Evolutionary conservation across 2,113 vertebrate genomes (phyloP), one percentile per base, ranked within the genome.

Genomic region (Formicarius rufipectus): DNA sequence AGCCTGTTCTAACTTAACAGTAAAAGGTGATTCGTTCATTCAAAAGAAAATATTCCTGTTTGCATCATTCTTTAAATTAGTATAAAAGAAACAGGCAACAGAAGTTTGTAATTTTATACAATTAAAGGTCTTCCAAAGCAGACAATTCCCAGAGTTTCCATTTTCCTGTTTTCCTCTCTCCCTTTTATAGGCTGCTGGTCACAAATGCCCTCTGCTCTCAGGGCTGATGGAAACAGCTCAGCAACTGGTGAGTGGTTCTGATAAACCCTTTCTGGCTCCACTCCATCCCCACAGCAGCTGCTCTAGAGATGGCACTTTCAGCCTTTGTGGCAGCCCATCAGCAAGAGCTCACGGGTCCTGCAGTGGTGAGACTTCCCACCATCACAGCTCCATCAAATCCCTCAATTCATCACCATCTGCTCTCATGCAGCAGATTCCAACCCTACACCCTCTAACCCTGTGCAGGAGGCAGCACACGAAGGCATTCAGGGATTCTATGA

Each of bases 151-250:
- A 1, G 0, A 64, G 55, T 50, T 73, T 58, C 76, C 60, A 10
- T 49, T 33, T 73, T 62, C 30, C 30, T 75, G 7, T 49, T 33
- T 73, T 67, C n/a, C 30, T 66, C n/a, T 62, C n/a, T 64, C 14
- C 25, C 19, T 63, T 71, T 28, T 39, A 18, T 21, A 60, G 49
- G 76, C 49, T 58, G 56, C 49, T 83, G 35, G 45, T 79, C 62
- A 40, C 2, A 0, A 75, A 30, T 33, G 18, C 23, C 39, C 18
- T 50, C n/a, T 45, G 20, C 73, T 76, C 66, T 40, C 39, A 40
- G 0, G 4, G 45, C 37, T 4, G 4, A 37, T 1, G 1, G 62
- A 13, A 83, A 79, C n/a, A 62, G 24, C 52, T 37, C 3, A 1
- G 40, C 20, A 28, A 30, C 39, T 30, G 44, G 5, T 40, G 45